These are phyloP conservation scores for Hirtodrosophila histrioides DNA, from an alignment of 2,888 invertebrate genomes.

Conservation along the genomic window DNA sequence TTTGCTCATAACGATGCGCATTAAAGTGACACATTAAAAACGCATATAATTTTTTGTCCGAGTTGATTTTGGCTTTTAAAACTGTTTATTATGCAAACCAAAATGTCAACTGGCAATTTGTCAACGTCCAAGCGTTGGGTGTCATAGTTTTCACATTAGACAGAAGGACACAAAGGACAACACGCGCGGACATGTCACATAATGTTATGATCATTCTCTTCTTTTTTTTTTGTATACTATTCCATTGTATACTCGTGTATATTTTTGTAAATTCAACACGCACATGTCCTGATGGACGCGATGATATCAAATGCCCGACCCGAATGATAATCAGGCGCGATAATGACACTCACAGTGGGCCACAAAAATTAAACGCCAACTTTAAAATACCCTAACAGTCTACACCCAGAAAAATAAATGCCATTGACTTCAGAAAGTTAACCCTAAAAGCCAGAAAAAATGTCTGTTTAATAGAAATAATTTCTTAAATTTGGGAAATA, in stretches of 20 bases:
- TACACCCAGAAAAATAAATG: no score
- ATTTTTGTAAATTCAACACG: conserved; percentile 52
- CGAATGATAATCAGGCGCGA: conserved; percentile 48
- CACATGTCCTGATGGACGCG: conserved; percentile 31
- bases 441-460: no score
- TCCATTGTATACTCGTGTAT: background rate
- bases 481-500: no score
- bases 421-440: no score
- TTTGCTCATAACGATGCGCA: background rate
- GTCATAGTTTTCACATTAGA: conserved; percentile 60
- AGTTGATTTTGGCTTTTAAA: background rate
- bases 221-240: conserved; percentile 1
- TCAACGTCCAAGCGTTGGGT: conserved; percentile 33
- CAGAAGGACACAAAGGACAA: conserved; percentile 30
- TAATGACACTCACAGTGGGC: conserved; percentile 31
- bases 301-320: conserved; percentile 32
- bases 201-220: conserved; percentile 22
- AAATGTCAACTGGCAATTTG: conserved; percentile 52
- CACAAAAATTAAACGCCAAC: background rate
- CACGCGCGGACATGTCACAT: conserved; percentile 25
- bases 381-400: background rate
- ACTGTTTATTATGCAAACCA: conserved; percentile 48
- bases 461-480: no score
- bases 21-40: conserved; percentile 25
- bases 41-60: conserved; percentile 12